Evolutionary conservation across 2,888 invertebrate species (phyloP).

Genomic region (Lycocerus yunnanus): DNA sequence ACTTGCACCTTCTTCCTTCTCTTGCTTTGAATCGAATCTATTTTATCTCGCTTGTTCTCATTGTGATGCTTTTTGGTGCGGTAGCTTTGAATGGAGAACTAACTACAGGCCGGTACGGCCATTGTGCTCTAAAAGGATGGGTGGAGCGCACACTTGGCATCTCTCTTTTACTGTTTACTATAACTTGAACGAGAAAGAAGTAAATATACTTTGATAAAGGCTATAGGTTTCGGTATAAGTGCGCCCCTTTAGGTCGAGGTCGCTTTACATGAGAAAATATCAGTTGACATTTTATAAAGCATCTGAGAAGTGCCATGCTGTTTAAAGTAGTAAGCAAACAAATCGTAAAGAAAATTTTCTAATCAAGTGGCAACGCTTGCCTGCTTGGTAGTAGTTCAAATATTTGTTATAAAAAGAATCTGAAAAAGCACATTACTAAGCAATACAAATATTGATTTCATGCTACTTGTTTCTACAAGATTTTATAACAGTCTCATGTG

Average conservation of each 20-base stretch:
- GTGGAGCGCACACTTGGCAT: constrained; percentile 38
- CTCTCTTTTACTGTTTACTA: constrained; percentile 28
- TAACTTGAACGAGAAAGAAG: constrained; percentile 25
- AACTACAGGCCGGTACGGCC: constrained; percentile 43
- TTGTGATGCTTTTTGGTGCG: constrained; percentile 40
- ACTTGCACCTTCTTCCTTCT: constrained; percentile 39
- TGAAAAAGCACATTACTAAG: constrained; percentile 34
- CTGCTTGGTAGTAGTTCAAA: constrained; percentile 26
- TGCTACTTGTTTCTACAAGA: constrained; percentile 20
- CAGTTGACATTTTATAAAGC: constrained; percentile 40
- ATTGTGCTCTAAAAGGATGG: constrained; percentile 47
- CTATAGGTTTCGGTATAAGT: constrained; percentile 39
- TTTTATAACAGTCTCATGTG: constrained; percentile 26
- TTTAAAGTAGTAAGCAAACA: constrained; percentile 43
- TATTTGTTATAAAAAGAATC: constrained; percentile 29
- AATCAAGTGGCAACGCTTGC: constrained; percentile 31
- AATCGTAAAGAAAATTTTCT: constrained; percentile 38
- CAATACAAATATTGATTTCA: constrained; percentile 41
- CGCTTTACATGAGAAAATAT: constrained; percentile 38
- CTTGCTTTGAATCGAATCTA: constrained; percentile 23
- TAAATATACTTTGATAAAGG: constrained; percentile 33
- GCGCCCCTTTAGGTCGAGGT: constrained; percentile 38
- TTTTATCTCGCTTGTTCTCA: constrained; percentile 32
- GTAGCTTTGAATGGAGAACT: constrained; percentile 43
- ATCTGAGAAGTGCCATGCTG: constrained; percentile 32